A percentile compares a stretch with the other conserved stretches of the same genome.
phyloP scores from a whole-genome alignment of 2,113 vertebrate genomes.

The Geococcyx californianus region DNA sequence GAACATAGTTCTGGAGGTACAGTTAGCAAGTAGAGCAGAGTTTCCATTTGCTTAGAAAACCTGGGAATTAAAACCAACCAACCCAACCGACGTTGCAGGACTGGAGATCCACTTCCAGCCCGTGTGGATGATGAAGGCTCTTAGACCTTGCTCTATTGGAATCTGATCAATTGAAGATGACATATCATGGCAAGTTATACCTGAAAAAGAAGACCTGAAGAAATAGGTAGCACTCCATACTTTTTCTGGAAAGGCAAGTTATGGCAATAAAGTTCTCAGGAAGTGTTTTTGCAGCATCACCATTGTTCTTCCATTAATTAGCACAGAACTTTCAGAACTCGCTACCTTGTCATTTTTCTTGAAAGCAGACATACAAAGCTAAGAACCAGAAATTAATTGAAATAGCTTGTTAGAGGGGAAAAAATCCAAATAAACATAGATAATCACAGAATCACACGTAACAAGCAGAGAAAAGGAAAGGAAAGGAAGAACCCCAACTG shows the following conservation, averaged over 20 bases:
- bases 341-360: background rate
- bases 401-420: background rate
- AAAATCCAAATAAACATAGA: background rate
- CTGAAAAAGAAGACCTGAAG: background rate
- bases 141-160: background rate
- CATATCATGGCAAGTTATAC: background rate
- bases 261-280: background rate
- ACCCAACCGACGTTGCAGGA: background rate
- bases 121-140: background rate
- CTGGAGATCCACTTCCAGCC: background rate
- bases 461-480: background rate
- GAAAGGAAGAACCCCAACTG: background rate
- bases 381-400: background rate
- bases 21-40: background rate
- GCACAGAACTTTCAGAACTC: background rate
- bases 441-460: background rate
- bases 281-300: background rate
- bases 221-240: background rate
- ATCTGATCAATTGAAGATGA: background rate
- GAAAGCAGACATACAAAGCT: background rate
- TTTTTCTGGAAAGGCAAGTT: background rate
- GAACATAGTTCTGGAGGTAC: background rate
- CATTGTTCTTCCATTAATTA: background rate
- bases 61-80: background rate
- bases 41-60: background rate